Evolutionary conservation across 2,888 invertebrate species (phyloP).

Genomic region (Dicroscelio sp.): DNA sequence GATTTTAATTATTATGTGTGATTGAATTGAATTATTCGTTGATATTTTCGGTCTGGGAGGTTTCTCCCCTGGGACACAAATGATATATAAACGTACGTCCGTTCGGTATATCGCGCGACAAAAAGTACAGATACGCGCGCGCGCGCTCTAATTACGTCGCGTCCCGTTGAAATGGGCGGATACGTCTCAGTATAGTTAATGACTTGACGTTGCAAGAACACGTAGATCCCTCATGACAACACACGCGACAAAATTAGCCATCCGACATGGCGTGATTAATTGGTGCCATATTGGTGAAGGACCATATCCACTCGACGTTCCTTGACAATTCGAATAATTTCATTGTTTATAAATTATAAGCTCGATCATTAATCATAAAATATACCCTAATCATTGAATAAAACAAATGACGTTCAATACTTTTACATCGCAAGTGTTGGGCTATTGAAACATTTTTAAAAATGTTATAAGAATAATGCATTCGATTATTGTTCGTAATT

Average conservation of each 20-base stretch:
- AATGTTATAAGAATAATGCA: no score
- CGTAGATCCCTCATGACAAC: slow-evolving; percentile 69
- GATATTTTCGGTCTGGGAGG: no score
- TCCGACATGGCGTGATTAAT: slow-evolving; percentile 70
- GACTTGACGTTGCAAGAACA: slow-evolving; percentile 69
- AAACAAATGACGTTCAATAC: background rate
- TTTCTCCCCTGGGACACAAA: slow-evolving; percentile 11
- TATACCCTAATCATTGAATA: background rate
- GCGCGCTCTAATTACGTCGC: slow-evolving; percentile 65
- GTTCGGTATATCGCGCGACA: slow-evolving; percentile 14
- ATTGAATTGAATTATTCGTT: background rate
- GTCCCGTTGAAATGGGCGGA: slow-evolving; percentile 66
- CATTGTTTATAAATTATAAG: slow-evolving; percentile 47
- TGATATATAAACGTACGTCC: slow-evolving; percentile 36
- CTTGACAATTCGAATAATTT: slow-evolving; percentile 52
- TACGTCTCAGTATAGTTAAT: slow-evolving; percentile 69
- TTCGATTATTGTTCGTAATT: no score
- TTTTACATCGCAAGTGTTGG: no score
- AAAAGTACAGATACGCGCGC: slow-evolving; percentile 60
- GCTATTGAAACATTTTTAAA: no score
- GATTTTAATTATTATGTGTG: no score
- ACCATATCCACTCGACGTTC: slow-evolving; percentile 32
- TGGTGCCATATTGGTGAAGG: slow-evolving; percentile 53
- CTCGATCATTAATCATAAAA: background rate
- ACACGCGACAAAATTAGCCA: slow-evolving; percentile 69